phyloP scores from a whole-genome alignment of 2,888 invertebrate genomes.

The Anoncus sp. region DNA sequence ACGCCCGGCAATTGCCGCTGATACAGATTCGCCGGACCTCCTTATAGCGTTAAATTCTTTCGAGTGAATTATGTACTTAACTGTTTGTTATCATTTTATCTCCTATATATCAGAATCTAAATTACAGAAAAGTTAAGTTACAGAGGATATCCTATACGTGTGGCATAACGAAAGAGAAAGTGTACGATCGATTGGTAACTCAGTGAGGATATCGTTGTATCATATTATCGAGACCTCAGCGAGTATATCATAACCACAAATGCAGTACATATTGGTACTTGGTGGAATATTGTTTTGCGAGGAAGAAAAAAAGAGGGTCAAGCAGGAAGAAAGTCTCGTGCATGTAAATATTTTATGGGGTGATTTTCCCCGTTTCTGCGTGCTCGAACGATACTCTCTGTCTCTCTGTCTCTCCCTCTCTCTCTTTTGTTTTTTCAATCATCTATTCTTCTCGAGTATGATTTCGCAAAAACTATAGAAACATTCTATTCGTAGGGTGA shows the following conservation, averaged over 20 bases:
- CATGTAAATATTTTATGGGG: conserved; percentile 23
- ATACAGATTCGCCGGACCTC: conserved; percentile 1
- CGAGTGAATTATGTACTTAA: background rate
- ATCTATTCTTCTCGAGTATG: background rate
- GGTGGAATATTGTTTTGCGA: no score
- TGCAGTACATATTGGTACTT: background rate
- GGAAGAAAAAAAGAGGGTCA: no score
- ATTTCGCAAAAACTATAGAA: conserved; percentile 2
- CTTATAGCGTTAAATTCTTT: background rate
- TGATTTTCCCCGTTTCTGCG: background rate
- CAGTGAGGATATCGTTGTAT: no score
- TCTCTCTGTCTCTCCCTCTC: no score
- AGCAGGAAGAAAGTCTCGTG: background rate
- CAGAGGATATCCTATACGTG: no score
- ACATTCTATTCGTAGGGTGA: background rate
- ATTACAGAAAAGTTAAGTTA: no score
- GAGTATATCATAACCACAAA: background rate
- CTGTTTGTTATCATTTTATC: background rate
- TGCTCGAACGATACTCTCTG: background rate
- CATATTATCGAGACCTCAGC: no score
- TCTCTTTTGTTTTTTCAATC: background rate
- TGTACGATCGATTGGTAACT: no score
- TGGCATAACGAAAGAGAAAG: no score
- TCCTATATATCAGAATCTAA: background rate
- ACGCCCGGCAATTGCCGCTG: conserved; percentile 4